Conservation (phyloP, 2,888 invertebrate genomes). For the Gandaritis pyraliata region DNA sequence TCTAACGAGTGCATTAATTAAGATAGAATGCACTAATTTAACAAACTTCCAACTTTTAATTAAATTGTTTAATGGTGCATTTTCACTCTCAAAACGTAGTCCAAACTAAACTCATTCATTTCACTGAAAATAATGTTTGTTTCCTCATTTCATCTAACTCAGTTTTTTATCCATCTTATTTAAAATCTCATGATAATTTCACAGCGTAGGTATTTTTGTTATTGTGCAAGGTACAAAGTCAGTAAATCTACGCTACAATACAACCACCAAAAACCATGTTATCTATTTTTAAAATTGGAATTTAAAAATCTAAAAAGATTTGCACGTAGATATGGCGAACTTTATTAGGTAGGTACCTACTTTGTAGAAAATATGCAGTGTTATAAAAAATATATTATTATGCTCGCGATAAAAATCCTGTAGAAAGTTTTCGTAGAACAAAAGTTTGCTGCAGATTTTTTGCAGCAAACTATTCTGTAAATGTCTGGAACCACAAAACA, state of each 20-base stretch:
- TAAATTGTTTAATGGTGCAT: constrained; percentile 31
- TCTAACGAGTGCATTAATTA: constrained; percentile 27
- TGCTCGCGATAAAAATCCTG: constrained; percentile 4
- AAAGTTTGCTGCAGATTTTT: constrained; percentile 27
- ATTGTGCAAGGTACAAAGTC: no score
- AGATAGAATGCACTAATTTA: constrained; percentile 28
- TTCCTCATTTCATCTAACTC: background rate
- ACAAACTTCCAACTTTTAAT: constrained; percentile 34
- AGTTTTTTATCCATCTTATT: background rate
- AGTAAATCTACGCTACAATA: no score
- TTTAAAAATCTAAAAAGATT: no score
- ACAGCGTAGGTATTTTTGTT: no score
- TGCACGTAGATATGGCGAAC: no score
- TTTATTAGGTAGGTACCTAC: background rate
- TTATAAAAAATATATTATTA: background rate
- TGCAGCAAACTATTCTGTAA: constrained; percentile 32
- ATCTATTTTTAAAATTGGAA: no score
- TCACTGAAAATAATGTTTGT: constrained; percentile 14
- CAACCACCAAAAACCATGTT: no score
- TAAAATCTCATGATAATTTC: no score
- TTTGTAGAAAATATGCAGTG: background rate
- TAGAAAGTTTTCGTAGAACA: constrained; percentile 23
- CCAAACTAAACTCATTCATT: constrained; percentile 21
- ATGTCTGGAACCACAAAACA: constrained; percentile 29
- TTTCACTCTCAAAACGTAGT: constrained; percentile 22